Base-by-base conservation (phyloP, 35 echinoderm and acorn worm species). In the Holothuria glaberrima region DNA sequence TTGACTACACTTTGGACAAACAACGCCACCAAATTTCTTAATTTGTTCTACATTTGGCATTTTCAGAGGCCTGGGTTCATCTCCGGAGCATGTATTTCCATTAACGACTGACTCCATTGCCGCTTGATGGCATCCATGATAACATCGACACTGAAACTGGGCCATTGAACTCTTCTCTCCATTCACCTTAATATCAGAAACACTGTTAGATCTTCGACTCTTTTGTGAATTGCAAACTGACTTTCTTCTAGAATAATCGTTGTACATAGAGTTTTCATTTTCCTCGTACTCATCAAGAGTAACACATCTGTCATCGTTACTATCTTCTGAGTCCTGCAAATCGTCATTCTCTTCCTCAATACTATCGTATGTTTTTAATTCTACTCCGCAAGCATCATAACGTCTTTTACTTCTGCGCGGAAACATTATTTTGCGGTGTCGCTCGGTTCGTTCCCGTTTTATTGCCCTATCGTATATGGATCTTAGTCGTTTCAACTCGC, bases 351-450 rank as follows among this genome's bases (percentile, higher is more conserved):
- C 90, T 31, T 93, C 91, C 13, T 97, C 84, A 59, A 94, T 93
- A 61, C 91, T 93, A 58, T 93, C 91, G 63, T 93, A 94, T 14
- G 88, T 72, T 65, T 92, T 70, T 31, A 95, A 58, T 66, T 92
- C 91, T 48, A 69, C 68, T 14, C 74, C 89, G 26, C 83, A 76
- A 3, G 93, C 85, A 44, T 60, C 68, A 75, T 94, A 90, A 10
- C 80, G 74, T 22, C 82, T 80, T 54, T 80, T 91, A 32, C 86
- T 94, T 34, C 90, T 78, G 16, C 36, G 60, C 19, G 85, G 65
- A 25, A 92, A 82, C 86, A 95, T 77, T n/a, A 86, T 87, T 32
- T 66, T 92, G 1, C 92, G 66, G 25, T 94, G 91, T 56, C 94
- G 29, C 52, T 93, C 91, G 9, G 92, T 75, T 81, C 88, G 72